Evolutionary conservation across 2,113 vertebrate genomes (phyloP).

Genomic region (Sakesphorus luctuosus): DNA sequence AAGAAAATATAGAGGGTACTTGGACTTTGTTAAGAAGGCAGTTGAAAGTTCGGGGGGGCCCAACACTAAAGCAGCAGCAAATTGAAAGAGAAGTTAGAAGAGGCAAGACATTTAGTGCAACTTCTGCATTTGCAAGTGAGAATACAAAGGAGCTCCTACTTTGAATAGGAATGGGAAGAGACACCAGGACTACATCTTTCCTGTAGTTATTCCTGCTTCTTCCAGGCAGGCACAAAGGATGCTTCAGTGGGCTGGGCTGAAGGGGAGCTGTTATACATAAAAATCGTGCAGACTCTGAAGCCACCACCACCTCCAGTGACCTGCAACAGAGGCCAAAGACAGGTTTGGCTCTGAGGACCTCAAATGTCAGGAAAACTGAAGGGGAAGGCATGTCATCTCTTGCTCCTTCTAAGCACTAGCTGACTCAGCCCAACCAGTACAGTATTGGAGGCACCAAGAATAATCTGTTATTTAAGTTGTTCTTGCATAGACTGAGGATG

Average conservation of each 20-base stretch:
- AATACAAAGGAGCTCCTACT: neutral
- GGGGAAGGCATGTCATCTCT: accelerated
- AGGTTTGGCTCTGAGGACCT: neutral
- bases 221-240: neutral
- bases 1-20: neutral
- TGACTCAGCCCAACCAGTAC: neutral
- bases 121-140: neutral
- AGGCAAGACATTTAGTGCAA: neutral
- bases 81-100: neutral
- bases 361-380: neutral
- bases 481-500: neutral
- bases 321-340: neutral
- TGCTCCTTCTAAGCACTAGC: neutral
- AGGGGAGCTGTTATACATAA: neutral
- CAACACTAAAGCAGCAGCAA: neutral
- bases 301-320: neutral
- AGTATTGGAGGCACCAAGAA: neutral
- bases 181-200: neutral
- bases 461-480: neutral
- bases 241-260: neutral
- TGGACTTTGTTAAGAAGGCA: neutral
- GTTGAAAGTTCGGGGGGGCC: neutral
- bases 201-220: neutral
- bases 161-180: neutral
- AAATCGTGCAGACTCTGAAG: accelerated